phyloP scores from a whole-genome alignment of 1,140 invertebrate species.

The Plectus sambesii region DNA sequence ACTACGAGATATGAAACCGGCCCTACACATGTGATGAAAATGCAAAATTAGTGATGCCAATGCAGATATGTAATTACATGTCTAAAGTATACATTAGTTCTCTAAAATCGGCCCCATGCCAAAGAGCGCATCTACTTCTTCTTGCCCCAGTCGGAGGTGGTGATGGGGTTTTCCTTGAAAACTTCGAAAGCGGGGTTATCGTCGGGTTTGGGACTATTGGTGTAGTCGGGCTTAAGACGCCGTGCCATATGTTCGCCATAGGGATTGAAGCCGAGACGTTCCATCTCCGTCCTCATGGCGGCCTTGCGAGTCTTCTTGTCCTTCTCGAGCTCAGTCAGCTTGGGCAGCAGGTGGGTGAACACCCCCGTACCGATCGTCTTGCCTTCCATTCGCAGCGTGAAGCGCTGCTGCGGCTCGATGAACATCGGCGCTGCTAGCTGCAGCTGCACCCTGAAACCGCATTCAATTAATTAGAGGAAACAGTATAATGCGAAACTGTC shows the following conservation, averaged over 20 bases:
- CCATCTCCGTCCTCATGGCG: slow-evolving; percentile 39
- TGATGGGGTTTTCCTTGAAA: slow-evolving; percentile 32
- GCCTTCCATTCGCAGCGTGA: slow-evolving; percentile 37
- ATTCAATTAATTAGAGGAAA: neutral
- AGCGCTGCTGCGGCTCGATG: slow-evolving; percentile 42
- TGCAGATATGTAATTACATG: too few species aligned
- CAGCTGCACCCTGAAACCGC: slow-evolving; percentile 31
- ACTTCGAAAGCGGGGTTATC: slow-evolving; percentile 36
- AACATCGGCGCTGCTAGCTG: slow-evolving; percentile 32
- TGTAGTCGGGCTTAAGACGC: slow-evolving; percentile 39
- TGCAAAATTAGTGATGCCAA: too few species aligned
- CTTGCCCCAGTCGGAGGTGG: too few species aligned
- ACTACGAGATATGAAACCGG: too few species aligned
- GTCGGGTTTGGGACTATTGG: slow-evolving; percentile 33
- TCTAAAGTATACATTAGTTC: too few species aligned
- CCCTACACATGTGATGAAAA: too few species aligned
- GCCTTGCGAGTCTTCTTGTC: slow-evolving; percentile 35
- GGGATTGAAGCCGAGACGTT: slow-evolving; percentile 41
- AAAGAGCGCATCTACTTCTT: too few species aligned
- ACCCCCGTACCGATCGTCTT: slow-evolving; percentile 40
- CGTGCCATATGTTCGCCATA: slow-evolving; percentile 37
- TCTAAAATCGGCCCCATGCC: too few species aligned
- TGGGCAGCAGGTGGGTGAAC: slow-evolving; percentile 24
- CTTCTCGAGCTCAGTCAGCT: slow-evolving; percentile 33
- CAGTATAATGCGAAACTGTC: too few species aligned